These are phyloP conservation scores for Athalia rosae DNA, from an alignment of 2,888 invertebrate genomes.

Conservation along the genomic window DNA sequence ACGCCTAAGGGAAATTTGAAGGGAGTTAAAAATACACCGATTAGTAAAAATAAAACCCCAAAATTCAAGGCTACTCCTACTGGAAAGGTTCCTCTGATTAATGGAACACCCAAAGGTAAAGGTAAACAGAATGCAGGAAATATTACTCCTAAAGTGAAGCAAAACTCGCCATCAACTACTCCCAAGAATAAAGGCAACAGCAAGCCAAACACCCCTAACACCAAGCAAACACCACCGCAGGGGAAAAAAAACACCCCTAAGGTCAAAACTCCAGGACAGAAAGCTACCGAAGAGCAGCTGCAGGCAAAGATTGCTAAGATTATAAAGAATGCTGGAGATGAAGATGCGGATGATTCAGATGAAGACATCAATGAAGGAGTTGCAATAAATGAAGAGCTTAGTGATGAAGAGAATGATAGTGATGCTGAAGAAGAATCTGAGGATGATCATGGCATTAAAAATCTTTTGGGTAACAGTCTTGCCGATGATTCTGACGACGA, in stretches of 20 bases:
- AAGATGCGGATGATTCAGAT: slow-evolving; percentile 51
- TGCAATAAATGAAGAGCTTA: slow-evolving; percentile 51
- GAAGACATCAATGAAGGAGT: slow-evolving; percentile 55
- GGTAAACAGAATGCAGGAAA: slow-evolving; percentile 31
- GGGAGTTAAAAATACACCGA: slow-evolving; percentile 53
- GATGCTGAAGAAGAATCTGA: slow-evolving; percentile 49
- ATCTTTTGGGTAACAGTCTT: slow-evolving; percentile 52
- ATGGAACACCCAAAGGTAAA: slow-evolving; percentile 42
- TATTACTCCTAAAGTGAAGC: slow-evolving; percentile 8
- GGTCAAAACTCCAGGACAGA: slow-evolving; percentile 29
- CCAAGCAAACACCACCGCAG: slow-evolving; percentile 36
- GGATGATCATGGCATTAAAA: slow-evolving; percentile 14
- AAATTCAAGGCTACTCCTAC: slow-evolving; percentile 59
- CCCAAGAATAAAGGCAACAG: slow-evolving; percentile 41
- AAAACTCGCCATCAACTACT: slow-evolving; percentile 14
- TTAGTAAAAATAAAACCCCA: slow-evolving; percentile 56
- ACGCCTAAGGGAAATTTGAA: slow-evolving; percentile 44
- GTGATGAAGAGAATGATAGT: slow-evolving; percentile 46
- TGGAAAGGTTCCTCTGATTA: slow-evolving; percentile 57
- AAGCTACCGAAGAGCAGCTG: neutral
- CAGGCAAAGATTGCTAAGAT: slow-evolving; percentile 8
- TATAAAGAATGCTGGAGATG: slow-evolving; percentile 37
- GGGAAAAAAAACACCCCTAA: slow-evolving; percentile 36
- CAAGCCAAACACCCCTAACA: slow-evolving; percentile 39
- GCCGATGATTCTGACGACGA: slow-evolving; percentile 45